Percentiles rank a stretch among this genome's conserved stretches.
Evolutionary conservation across 2,888 invertebrate species (phyloP).

Genomic region (Drosophila borealis): DNA sequence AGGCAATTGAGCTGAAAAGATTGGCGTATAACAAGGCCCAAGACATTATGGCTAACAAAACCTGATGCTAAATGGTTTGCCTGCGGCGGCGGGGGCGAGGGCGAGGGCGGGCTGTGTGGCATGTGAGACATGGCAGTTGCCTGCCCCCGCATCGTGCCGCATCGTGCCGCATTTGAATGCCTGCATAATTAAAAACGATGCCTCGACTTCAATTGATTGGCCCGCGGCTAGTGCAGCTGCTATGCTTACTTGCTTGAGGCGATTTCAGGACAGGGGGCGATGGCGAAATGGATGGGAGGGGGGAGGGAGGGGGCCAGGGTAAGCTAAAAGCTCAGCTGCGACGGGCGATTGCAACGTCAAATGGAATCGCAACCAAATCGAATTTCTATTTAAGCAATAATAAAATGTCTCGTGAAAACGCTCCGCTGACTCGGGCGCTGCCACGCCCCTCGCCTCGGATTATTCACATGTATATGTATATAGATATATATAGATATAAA

Average conservation of each 20-base stretch:
- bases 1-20: neutral
- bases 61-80: too few species aligned
- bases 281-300: neutral
- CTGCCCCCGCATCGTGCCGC: too few species aligned
- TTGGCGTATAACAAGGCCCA: too few species aligned
- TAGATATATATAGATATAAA: neutral
- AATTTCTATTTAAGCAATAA: constrained; percentile 69
- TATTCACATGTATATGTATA: neutral
- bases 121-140: too few species aligned
- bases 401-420: constrained; percentile 45
- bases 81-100: too few species aligned
- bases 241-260: constrained; percentile 7
- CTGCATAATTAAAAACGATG: constrained; percentile 56
- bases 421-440: neutral
- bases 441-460: neutral
- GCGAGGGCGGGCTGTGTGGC: too few species aligned
- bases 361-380: constrained; percentile 52
- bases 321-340: constrained; percentile 32
- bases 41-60: too few species aligned
- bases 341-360: constrained; percentile 36
- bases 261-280: neutral
- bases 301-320: too few species aligned
- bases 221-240: constrained; percentile 50
- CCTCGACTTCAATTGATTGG: constrained; percentile 52
- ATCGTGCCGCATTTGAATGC: constrained; percentile 7